Evolutionary conservation across 2,888 invertebrate genomes (phyloP).

Genomic region (Apotomis betuletana): DNA sequence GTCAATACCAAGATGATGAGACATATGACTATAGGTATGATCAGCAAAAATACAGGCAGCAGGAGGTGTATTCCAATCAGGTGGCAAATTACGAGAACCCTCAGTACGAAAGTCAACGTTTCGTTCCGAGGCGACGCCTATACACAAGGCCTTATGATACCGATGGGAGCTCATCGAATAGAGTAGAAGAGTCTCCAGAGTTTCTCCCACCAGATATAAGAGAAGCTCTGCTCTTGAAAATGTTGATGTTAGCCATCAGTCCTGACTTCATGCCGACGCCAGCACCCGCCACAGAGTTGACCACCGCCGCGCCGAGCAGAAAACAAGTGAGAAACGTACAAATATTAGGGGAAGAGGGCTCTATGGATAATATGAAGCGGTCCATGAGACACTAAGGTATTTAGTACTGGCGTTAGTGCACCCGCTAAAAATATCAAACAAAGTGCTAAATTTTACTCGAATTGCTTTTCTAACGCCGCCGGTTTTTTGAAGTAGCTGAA

Average conservation of each 20-base stretch:
- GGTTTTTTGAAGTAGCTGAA: slow-evolving; percentile 1
- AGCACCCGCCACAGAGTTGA: slow-evolving; percentile 72
- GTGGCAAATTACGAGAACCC: slow-evolving; percentile 65
- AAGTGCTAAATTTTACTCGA: background rate
- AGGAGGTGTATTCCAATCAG: slow-evolving; percentile 71
- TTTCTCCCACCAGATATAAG: slow-evolving; percentile 87
- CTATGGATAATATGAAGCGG: slow-evolving; percentile 67
- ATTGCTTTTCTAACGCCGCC: slow-evolving; percentile 15
- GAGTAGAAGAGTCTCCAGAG: slow-evolving; percentile 81
- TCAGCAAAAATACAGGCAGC: slow-evolving; percentile 62
- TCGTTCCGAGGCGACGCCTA: slow-evolving; percentile 69
- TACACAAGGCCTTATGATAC: slow-evolving; percentile 73
- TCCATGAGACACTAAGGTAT: slow-evolving; percentile 62
- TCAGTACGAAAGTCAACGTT: slow-evolving; percentile 78
- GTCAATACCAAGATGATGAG: slow-evolving; percentile 71
- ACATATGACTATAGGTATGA: slow-evolving; percentile 74
- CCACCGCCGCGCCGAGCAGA: slow-evolving; percentile 78
- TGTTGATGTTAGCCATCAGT: slow-evolving; percentile 89
- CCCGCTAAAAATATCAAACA: background rate
- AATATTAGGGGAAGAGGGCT: slow-evolving; percentile 86
- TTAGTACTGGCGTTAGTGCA: background rate
- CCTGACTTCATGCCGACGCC: slow-evolving; percentile 80
- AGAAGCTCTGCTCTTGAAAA: slow-evolving; percentile 87
- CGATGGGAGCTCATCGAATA: slow-evolving; percentile 70
- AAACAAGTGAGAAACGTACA: slow-evolving; percentile 88